A percentile compares a stretch with the other conserved stretches of the same genome.
These are phyloP conservation scores for Pterostichus niger DNA, from an alignment of 2,888 invertebrate genomes.

Conservation along the genomic window DNA sequence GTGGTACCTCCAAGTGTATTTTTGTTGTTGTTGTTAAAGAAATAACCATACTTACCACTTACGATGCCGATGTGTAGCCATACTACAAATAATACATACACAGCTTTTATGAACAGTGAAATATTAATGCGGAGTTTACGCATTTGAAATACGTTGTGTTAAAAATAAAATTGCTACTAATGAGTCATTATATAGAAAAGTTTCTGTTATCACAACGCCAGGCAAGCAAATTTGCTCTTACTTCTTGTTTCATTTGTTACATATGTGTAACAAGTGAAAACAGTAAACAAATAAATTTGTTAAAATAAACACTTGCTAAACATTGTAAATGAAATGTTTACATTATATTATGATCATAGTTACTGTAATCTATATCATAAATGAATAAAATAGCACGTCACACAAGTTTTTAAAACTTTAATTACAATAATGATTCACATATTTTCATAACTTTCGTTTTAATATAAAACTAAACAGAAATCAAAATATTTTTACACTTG, in stretches of 20 bases:
- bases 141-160: slow-evolving; percentile 50
- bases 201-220: slow-evolving; percentile 15
- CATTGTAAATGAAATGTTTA: slow-evolving; percentile 25
- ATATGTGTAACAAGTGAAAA: slow-evolving; percentile 33
- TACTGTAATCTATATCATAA: background rate
- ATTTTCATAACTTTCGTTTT: background rate
- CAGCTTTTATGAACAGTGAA: slow-evolving; percentile 37
- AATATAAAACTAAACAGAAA: slow-evolving; percentile 26
- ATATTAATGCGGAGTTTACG: slow-evolving; percentile 54
- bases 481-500: slow-evolving; percentile 31
- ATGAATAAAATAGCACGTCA: background rate
- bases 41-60: slow-evolving; percentile 50
- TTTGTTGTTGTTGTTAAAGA: background rate
- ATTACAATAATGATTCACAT: slow-evolving; percentile 1
- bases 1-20: background rate
- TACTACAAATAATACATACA: slow-evolving; percentile 39
- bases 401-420: background rate
- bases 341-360: background rate
- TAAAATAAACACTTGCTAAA: slow-evolving; percentile 19
- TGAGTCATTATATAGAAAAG: slow-evolving; percentile 38
- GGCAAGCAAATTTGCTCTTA: background rate
- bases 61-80: slow-evolving; percentile 28
- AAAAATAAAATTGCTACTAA: slow-evolving; percentile 39
- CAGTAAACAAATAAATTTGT: slow-evolving; percentile 26
- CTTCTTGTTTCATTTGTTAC: slow-evolving; percentile 16